These are phyloP conservation scores for Alentia gelatinosa DNA, from an alignment of 2,888 invertebrate species.

Conservation along the genomic window DNA sequence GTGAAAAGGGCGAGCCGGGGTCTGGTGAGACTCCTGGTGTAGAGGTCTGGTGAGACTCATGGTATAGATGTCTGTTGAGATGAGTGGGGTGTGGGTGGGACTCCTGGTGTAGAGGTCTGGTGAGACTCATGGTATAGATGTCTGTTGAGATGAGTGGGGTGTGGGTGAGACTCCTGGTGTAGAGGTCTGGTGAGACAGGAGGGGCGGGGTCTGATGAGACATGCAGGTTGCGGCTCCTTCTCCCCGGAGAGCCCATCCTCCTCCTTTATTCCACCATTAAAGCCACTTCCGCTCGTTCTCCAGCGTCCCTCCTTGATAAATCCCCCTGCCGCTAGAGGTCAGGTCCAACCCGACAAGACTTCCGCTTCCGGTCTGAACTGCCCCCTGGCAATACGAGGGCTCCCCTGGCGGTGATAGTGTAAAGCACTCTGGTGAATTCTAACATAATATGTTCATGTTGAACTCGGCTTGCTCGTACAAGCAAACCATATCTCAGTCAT, in stretches of 20 bases:
- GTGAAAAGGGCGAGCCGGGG: too few species aligned
- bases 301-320: background rate
- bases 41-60: too few species aligned
- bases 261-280: conserved; percentile 38
- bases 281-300: conserved; percentile 12
- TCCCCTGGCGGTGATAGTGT: background rate
- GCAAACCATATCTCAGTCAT: too few species aligned
- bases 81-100: too few species aligned
- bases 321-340: background rate
- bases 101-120: too few species aligned
- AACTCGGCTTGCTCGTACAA: too few species aligned
- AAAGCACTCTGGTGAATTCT: background rate
- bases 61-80: too few species aligned
- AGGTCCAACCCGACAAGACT: conserved; percentile 22
- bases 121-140: too few species aligned
- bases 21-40: too few species aligned
- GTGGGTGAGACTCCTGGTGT: background rate
- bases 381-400: background rate
- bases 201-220: too few species aligned
- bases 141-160: background rate
- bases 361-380: conserved; percentile 11
- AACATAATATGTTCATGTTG: too few species aligned
- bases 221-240: background rate
- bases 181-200: background rate
- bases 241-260: background rate